phyloP scores from a whole-genome alignment of 2,888 invertebrate genomes.

The Melieria omissa region DNA sequence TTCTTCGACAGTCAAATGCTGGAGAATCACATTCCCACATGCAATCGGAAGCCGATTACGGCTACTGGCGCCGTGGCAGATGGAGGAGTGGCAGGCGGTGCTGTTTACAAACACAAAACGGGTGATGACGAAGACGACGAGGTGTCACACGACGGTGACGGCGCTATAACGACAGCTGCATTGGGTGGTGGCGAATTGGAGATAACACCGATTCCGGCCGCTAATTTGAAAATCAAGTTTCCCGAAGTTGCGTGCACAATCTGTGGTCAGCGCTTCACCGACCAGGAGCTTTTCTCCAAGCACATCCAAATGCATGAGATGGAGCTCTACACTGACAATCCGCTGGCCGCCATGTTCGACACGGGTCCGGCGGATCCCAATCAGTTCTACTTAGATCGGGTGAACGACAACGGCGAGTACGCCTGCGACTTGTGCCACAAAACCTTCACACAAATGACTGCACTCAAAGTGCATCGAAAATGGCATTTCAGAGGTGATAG shows the following conservation, averaged over 20 bases:
- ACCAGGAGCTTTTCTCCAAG: conserved; percentile 64
- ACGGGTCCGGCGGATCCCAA: conserved; percentile 65
- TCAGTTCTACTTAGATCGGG: conserved; percentile 62
- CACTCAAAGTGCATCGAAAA: conserved; percentile 67
- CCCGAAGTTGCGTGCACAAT: conserved; percentile 65
- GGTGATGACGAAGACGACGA: conserved; percentile 49
- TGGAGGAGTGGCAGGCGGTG: conserved; percentile 39
- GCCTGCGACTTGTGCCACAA: conserved; percentile 67
- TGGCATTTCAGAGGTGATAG: conserved; percentile 68
- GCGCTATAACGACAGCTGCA: conserved; percentile 39
- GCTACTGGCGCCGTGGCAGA: conserved; percentile 49
- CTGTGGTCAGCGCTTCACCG: conserved; percentile 63
- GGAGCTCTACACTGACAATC: conserved; percentile 64
- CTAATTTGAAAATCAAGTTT: conserved; percentile 57
- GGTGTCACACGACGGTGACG: conserved; percentile 42
- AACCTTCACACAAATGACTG: conserved; percentile 65
- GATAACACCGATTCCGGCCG: conserved; percentile 36
- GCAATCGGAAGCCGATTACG: conserved; percentile 58
- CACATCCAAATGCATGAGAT: conserved; percentile 65
- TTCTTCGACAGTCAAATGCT: conserved; percentile 66
- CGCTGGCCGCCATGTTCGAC: conserved; percentile 66
- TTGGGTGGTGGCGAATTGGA: conserved; percentile 42
- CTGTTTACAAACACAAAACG: conserved; percentile 53
- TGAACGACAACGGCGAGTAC: conserved; percentile 65
- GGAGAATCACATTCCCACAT: conserved; percentile 62